phyloP scores from a whole-genome alignment of 2,113 vertebrate genomes.

The Aldabrachelys gigantea region DNA sequence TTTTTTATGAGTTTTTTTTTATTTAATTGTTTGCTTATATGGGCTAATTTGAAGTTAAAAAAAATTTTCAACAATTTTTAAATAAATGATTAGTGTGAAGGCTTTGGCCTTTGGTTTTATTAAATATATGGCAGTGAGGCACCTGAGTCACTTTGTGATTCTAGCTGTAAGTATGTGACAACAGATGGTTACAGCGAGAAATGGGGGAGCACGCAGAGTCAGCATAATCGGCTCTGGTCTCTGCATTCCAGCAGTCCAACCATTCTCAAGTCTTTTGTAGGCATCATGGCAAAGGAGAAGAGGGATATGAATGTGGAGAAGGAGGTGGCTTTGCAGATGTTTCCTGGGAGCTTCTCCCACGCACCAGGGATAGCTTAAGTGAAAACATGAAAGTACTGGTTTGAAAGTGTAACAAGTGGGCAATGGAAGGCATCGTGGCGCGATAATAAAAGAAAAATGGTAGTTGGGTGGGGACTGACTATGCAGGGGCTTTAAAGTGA shows the following conservation, averaged over 20 bases:
- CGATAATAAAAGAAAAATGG: background rate
- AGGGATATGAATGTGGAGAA: background rate
- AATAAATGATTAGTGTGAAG: no score
- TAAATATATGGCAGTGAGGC: no score
- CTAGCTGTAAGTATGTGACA: background rate
- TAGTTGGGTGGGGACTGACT: background rate
- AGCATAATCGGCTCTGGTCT: background rate
- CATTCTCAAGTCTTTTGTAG: background rate
- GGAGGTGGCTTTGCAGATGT: background rate
- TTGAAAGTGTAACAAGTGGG: background rate
- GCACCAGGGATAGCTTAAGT: background rate
- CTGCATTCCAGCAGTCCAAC: background rate
- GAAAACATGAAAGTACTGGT: background rate
- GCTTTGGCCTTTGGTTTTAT: no score
- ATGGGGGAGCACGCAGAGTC: background rate
- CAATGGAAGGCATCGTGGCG: background rate
- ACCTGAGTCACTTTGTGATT: background rate
- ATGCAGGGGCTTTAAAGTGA: background rate
- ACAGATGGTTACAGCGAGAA: background rate
- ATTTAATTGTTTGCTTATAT: no score
- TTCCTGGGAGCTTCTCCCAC: background rate
- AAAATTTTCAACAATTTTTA: no score
- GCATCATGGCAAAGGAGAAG: background rate
- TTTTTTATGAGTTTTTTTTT: no score
- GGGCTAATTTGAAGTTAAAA: no score